phyloP scores from a whole-genome alignment of 2,113 vertebrate genomes.

The Vulpes lagopus region DNA sequence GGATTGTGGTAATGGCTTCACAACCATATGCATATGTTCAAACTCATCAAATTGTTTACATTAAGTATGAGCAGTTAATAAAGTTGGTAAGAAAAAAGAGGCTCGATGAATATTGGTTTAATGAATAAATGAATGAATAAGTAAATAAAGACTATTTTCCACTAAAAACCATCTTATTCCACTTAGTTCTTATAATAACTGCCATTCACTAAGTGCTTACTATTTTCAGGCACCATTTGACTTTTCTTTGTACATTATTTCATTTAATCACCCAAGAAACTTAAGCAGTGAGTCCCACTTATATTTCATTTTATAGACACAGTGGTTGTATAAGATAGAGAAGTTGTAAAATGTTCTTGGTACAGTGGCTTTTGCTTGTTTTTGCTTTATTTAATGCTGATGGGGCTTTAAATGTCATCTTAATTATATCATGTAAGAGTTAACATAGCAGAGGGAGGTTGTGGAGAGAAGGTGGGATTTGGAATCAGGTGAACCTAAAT shows the following conservation, averaged over 20 bases:
- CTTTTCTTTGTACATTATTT: background rate
- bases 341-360: background rate
- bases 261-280: background rate
- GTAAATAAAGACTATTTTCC: background rate
- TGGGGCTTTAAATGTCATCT: background rate
- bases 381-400: background rate
- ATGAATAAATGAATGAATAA: conserved; percentile 24
- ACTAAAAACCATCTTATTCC: background rate
- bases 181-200: background rate
- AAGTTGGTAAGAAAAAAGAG: background rate
- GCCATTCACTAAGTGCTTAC: background rate
- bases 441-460: background rate
- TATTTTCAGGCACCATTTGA: background rate
- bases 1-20: background rate
- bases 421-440: background rate
- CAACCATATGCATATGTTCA: background rate
- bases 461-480: background rate
- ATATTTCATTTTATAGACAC: background rate
- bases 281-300: background rate
- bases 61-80: background rate
- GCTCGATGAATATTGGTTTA: background rate
- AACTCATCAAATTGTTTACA: background rate
- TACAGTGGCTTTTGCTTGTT: background rate
- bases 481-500: background rate
- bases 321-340: background rate